These are phyloP conservation scores for Antechinus flavipes DNA, from an alignment of 2,113 vertebrate genomes.

Conservation along the genomic window DNA sequence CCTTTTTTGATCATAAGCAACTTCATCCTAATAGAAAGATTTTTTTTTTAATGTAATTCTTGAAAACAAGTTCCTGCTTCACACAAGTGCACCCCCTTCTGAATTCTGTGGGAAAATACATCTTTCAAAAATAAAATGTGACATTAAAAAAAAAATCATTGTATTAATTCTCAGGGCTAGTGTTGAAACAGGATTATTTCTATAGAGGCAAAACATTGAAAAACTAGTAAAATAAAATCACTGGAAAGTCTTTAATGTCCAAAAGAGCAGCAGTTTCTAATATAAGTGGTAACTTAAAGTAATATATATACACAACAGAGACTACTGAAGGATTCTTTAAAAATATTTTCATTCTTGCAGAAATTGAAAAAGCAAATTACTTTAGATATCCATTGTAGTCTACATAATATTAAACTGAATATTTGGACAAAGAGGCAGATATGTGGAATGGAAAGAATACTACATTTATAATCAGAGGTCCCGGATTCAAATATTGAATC, in stretches of 20 bases:
- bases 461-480: neutral
- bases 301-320: slow-evolving; percentile 6
- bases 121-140: neutral
- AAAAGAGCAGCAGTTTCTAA: neutral
- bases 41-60: slow-evolving; percentile 3
- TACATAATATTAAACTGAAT: neutral
- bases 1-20: slow-evolving; percentile 14
- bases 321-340: neutral
- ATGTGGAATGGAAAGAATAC: neutral
- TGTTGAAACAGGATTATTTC: slow-evolving; percentile 3
- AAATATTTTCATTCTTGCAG: neutral
- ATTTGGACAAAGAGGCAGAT: neutral
- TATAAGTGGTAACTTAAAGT: neutral
- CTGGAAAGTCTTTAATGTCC: neutral
- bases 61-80: slow-evolving; percentile 1
- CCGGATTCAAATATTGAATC: neutral
- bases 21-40: neutral
- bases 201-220: neutral
- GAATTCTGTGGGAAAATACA: neutral
- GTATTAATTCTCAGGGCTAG: neutral
- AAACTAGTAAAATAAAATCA: slow-evolving; percentile 9
- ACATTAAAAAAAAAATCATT: neutral
- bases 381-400: neutral
- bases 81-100: neutral
- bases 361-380: neutral